These are phyloP conservation scores for Synanthedon myopaeformis DNA, from an alignment of 2,888 invertebrate genomes.

Conservation along the genomic window DNA sequence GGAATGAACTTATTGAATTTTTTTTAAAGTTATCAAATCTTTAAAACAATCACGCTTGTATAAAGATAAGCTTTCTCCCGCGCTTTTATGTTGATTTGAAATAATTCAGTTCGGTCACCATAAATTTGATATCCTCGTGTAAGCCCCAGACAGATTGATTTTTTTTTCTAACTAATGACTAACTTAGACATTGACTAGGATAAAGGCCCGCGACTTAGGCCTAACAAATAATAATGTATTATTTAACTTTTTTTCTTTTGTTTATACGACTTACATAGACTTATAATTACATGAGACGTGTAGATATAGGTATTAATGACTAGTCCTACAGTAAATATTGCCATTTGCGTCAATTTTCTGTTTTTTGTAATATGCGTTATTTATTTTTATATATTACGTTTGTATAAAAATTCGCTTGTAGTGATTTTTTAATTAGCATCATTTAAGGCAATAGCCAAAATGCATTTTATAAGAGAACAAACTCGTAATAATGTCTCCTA, in stretches of 20 bases:
- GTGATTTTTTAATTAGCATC: conserved; percentile 6
- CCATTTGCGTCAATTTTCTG: conserved; percentile 61
- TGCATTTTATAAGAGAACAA: too few relatives aligned
- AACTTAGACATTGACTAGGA: not conserved
- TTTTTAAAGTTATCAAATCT: too few relatives aligned
- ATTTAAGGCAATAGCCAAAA: not conserved
- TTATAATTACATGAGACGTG: conserved; percentile 23
- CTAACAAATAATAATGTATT: not conserved
- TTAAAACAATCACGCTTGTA: too few relatives aligned
- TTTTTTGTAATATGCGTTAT: conserved; percentile 64
- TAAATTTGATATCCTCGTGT: too few relatives aligned
- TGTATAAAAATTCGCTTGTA: conserved; percentile 47
- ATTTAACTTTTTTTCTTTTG: not conserved
- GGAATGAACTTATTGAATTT: too few relatives aligned
- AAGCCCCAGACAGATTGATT: too few relatives aligned
- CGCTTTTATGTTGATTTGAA: too few relatives aligned
- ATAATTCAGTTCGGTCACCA: too few relatives aligned
- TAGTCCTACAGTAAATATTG: conserved; percentile 67
- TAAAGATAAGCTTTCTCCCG: too few relatives aligned
- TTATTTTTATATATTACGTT: conserved; percentile 58
- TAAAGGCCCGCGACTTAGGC: not conserved
- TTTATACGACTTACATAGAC: not conserved
- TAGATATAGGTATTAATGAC: conserved; percentile 62
- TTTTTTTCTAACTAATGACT: too few relatives aligned
- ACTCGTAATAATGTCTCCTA: too few relatives aligned